A percentile compares a stretch with the other conserved stretches of the same genome.
These are phyloP conservation scores for Glyptemys insculpta DNA, from an alignment of 2,797 vertebrate genomes.

Conservation along the genomic window DNA sequence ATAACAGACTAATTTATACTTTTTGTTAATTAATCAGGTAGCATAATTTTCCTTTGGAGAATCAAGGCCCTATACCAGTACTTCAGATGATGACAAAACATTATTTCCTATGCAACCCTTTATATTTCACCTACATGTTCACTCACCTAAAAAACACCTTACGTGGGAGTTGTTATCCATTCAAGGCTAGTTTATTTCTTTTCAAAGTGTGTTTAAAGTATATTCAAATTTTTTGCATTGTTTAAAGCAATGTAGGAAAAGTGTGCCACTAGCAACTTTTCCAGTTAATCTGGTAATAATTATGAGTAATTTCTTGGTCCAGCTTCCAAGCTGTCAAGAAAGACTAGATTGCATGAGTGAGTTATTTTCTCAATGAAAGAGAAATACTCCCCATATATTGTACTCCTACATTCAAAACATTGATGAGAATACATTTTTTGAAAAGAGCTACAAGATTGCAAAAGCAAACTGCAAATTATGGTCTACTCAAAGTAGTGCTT, in stretches of 20 bases:
- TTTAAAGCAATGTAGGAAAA: not conserved
- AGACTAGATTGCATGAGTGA: not conserved
- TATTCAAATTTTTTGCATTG: not conserved
- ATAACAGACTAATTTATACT: not conserved
- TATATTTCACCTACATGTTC: not conserved
- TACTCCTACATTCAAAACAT: not conserved
- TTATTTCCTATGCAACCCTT: not conserved
- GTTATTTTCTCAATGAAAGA: not conserved
- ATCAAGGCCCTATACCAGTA: not conserved
- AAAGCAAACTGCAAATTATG: not conserved
- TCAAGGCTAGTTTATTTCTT: not conserved
- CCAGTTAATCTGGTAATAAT: not conserved
- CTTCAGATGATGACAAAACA: not conserved
- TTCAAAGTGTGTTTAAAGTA: conserved; percentile 3
- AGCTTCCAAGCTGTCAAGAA: not conserved
- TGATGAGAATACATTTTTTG: not conserved
- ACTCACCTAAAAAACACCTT: not conserved
- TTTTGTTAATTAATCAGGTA: not conserved
- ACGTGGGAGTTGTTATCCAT: not conserved
- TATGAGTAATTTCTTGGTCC: not conserved
- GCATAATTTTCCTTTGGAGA: not conserved
- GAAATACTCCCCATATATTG: not conserved
- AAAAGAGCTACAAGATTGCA: not conserved
- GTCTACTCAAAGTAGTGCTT: not conserved
- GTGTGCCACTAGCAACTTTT: not conserved